Conservation (phyloP, 2,888 invertebrate genomes). For the Bembecia ichneumoniformis region DNA sequence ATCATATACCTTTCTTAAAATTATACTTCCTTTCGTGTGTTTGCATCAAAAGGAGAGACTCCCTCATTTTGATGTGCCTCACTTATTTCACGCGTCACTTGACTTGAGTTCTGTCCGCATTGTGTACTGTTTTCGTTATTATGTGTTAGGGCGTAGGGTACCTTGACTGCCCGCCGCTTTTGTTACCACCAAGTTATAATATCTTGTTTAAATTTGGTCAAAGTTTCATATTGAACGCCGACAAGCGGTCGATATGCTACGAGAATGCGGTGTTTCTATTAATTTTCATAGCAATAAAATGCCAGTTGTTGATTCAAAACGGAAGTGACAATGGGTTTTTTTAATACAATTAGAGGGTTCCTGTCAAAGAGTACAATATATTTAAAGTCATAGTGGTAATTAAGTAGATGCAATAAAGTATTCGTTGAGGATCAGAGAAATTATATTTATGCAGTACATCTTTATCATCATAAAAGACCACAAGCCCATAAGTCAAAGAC, state of each 20-base stretch:
- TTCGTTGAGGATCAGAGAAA: too few species aligned
- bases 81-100: background rate
- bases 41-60: too few species aligned
- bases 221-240: conserved; percentile 29
- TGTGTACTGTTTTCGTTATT: conserved; percentile 66
- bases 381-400: too few species aligned
- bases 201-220: conserved; percentile 29
- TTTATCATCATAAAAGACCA: too few species aligned
- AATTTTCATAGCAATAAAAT: conserved; percentile 47
- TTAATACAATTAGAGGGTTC: background rate
- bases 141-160: conserved; percentile 49
- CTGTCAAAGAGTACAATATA: background rate
- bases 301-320: conserved; percentile 1
- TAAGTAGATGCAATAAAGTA: too few species aligned
- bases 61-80: background rate
- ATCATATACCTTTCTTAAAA: too few species aligned
- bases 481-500: too few species aligned
- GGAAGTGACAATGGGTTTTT: background rate
- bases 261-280: conserved; percentile 20
- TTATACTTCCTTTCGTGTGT: too few species aligned
- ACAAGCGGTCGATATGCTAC: conserved; percentile 26
- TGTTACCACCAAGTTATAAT: conserved; percentile 29
- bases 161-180: conserved; percentile 33
- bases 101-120: conserved; percentile 14
- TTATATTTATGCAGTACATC: too few species aligned